These are phyloP conservation scores for Penaeus japonicus DNA, from an alignment of 1,140 invertebrate species.

Conservation along the genomic window DNA sequence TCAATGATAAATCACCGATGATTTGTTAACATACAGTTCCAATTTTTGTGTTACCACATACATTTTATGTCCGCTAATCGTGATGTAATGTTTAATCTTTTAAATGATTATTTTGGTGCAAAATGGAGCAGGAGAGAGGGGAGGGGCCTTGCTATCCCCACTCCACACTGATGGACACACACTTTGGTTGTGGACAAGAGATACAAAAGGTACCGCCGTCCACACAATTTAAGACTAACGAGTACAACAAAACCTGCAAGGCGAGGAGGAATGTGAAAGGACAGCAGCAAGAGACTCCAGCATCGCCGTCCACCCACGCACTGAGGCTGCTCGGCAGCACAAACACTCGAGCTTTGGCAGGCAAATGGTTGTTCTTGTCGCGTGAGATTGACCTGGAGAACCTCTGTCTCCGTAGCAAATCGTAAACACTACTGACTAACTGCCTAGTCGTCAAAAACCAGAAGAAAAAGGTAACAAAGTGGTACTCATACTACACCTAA, in stretches of 20 bases:
- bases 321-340: slow-evolving; percentile 24
- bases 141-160: slow-evolving; percentile 29
- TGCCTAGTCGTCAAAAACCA: slow-evolving; percentile 45
- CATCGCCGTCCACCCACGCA: slow-evolving; percentile 18
- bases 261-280: slow-evolving; percentile 29
- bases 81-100: neutral
- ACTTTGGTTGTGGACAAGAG: slow-evolving; percentile 16
- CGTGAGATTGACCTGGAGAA: slow-evolving; percentile 34
- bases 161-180: slow-evolving; percentile 22
- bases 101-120: slow-evolving; percentile 4
- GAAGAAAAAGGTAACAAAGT: slow-evolving; percentile 48
- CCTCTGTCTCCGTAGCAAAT: slow-evolving; percentile 31
- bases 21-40: too few relatives aligned
- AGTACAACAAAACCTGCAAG: slow-evolving; percentile 25
- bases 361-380: slow-evolving; percentile 41
- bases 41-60: too few relatives aligned
- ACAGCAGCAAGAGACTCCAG: slow-evolving; percentile 38
- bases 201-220: slow-evolving; percentile 26
- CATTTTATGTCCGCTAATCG: neutral
- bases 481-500: slow-evolving; percentile 44
- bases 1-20: too few relatives aligned
- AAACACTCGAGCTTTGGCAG: slow-evolving; percentile 43
- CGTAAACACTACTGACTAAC: slow-evolving; percentile 43
- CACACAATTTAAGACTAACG: slow-evolving; percentile 35
- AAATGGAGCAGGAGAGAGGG: slow-evolving; percentile 22